Base-by-base conservation (phyloP, 2,888 invertebrate species). In the Cryptophagus acutangulus region DNA sequence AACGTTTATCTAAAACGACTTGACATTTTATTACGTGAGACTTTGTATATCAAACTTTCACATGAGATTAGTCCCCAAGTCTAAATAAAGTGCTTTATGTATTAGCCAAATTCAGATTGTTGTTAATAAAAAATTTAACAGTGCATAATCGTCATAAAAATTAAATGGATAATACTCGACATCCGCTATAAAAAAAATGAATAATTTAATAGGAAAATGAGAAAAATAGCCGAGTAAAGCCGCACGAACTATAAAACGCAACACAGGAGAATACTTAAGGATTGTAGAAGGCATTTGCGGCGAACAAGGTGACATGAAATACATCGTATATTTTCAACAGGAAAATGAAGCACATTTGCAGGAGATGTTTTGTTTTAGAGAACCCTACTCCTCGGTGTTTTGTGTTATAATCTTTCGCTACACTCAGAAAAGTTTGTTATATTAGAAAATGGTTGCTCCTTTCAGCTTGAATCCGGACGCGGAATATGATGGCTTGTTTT, bases 331-430 rank as follows among this genome's bases (percentile, higher is more conserved):
- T 50, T 47, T 44, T 41, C 45, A 43, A 43, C 47, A 41, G 43
- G 46, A 46, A 50, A 50, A 50, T 48, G 55, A 54, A 48, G 48
- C 49, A 52, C 54, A 43, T 51, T 49, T 50, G 54, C 58, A n/a
- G 52, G 39, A 15, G 38, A 26, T 18, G 35, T 40, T 35, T 40
- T 20, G 24, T 20, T 20, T 41, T 35, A 30, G 31, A 41, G 10
- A 17, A 41, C n/a, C n/a, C n/a, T n/a, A n/a, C n/a, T n/a, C n/a
- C n/a, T 33, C 33, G 30, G 38, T 45, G 42, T 45, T 45, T 41
- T 38, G 41, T 43, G 45, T 40, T 43, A 42, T 48, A 45, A 48
- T 48, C 48, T 42, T 45, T n/a, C n/a, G n/a, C n/a, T n/a, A n/a
- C n/a, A 37, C 18, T 38, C 17, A 28, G 33, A 26, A 4, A 38